Conservation (phyloP, 1,140 invertebrate genomes). For the Drosophila subpulchrella region DNA sequence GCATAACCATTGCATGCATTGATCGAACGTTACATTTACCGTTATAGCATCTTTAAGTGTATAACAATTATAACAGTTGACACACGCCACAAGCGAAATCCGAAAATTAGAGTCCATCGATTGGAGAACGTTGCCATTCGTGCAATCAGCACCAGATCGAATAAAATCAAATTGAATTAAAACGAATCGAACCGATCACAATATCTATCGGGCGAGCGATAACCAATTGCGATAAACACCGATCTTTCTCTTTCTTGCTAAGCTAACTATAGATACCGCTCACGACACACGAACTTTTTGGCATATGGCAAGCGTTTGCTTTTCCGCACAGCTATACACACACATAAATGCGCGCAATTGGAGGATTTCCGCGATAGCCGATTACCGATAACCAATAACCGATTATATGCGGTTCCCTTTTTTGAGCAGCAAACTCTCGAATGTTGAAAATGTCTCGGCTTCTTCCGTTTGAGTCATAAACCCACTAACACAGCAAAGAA, state of each 20-base stretch:
- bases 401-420: constrained; percentile 1
- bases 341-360: constrained; percentile 12
- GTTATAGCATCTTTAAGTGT: constrained; percentile 38
- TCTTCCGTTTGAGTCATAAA: constrained; percentile 11
- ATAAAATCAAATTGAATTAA: constrained; percentile 12
- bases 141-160: constrained; percentile 10
- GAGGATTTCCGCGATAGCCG: neutral
- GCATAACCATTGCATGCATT: constrained; percentile 73
- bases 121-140: constrained; percentile 10
- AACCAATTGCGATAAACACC: constrained; percentile 12
- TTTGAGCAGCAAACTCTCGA: neutral
- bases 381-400: constrained; percentile 14
- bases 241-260: constrained; percentile 16
- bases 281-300: constrained; percentile 31
- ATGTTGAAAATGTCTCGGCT: neutral
- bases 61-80: constrained; percentile 31
- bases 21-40: constrained; percentile 53
- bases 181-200: constrained; percentile 16
- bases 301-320: constrained; percentile 46
- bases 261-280: constrained; percentile 11
- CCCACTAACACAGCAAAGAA: constrained; percentile 15
- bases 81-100: constrained; percentile 40
- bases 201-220: constrained; percentile 35
- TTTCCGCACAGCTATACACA: constrained; percentile 27
- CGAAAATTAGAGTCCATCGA: constrained; percentile 19